A percentile compares a stretch with the other conserved stretches of the same genome.
These are phyloP conservation scores for Panzeria rudis DNA, from an alignment of 2,888 invertebrate species.

Conservation along the genomic window DNA sequence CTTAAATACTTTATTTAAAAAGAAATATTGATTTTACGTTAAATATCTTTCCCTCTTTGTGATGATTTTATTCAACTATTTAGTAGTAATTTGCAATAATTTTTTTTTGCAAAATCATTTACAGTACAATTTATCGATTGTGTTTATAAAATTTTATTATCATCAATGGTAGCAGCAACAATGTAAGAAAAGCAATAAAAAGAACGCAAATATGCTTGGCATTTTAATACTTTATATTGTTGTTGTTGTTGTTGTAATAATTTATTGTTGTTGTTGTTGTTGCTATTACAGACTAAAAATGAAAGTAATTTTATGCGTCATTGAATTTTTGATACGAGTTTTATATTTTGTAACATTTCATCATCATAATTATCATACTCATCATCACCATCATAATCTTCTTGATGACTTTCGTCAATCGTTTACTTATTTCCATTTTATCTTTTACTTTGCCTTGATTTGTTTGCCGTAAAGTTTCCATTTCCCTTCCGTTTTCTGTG, in stretches of 20 bases:
- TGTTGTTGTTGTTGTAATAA: neutral
- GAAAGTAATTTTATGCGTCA: constrained; percentile 73
- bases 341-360: constrained; percentile 54
- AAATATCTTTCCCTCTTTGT: constrained; percentile 1
- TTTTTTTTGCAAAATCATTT: constrained; percentile 40
- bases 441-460: constrained; percentile 14
- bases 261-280: constrained; percentile 26
- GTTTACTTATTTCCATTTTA: constrained; percentile 19
- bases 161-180: constrained; percentile 1
- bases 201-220: constrained; percentile 40
- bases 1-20: too few relatives aligned
- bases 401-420: neutral
- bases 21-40: neutral
- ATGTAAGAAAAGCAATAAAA: constrained; percentile 23
- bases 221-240: constrained; percentile 31
- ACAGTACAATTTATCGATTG: constrained; percentile 43
- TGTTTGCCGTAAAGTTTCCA: constrained; percentile 29
- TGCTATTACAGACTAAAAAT: constrained; percentile 59
- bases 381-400: constrained; percentile 11
- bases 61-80: constrained; percentile 37
- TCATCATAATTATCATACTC: constrained; percentile 32
- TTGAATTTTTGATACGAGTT: constrained; percentile 72
- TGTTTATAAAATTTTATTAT: constrained; percentile 56
- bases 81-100: constrained; percentile 42
- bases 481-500: neutral